Conservation (phyloP, 2,888 invertebrate species). For the Nematopogon swammerdamellus region DNA sequence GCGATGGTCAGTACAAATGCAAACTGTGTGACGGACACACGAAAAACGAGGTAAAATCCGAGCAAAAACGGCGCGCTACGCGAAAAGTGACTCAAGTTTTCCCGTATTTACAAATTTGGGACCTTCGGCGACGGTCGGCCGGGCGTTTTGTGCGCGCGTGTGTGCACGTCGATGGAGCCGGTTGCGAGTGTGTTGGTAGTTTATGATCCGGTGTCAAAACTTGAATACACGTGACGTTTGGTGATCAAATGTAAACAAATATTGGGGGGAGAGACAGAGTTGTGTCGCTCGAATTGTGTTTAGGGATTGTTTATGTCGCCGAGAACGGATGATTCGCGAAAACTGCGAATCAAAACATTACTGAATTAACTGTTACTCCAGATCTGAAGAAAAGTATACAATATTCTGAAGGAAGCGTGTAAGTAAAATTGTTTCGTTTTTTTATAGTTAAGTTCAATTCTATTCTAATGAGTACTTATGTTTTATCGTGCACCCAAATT, state of each 20-base stretch:
- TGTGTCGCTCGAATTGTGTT: not conserved
- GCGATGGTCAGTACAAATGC: conserved; percentile 56
- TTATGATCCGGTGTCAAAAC: conserved; percentile 53
- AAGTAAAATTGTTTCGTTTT: no score
- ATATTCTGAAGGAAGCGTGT: no score
- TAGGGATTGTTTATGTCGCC: no score
- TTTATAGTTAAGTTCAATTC: no score
- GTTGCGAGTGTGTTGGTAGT: conserved; percentile 38
- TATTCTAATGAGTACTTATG: no score
- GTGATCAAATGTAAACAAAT: conserved; percentile 52
- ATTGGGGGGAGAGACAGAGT: conserved; percentile 7
- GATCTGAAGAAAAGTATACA: no score
- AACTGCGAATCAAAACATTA: no score
- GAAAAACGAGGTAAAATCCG: conserved; percentile 53
- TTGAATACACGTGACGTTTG: conserved; percentile 51
- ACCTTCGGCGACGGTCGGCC: not conserved
- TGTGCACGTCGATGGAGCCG: conserved; percentile 27
- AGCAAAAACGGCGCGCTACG: conserved; percentile 20
- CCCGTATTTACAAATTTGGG: conserved; percentile 7
- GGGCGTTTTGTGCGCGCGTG: not conserved
- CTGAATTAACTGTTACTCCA: no score
- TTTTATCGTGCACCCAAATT: no score
- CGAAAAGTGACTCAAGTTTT: conserved; percentile 4
- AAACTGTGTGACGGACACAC: conserved; percentile 57
- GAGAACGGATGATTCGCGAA: not conserved